phyloP scores from a whole-genome alignment of 1,140 invertebrate species.

The Anthonomus grandis region DNA sequence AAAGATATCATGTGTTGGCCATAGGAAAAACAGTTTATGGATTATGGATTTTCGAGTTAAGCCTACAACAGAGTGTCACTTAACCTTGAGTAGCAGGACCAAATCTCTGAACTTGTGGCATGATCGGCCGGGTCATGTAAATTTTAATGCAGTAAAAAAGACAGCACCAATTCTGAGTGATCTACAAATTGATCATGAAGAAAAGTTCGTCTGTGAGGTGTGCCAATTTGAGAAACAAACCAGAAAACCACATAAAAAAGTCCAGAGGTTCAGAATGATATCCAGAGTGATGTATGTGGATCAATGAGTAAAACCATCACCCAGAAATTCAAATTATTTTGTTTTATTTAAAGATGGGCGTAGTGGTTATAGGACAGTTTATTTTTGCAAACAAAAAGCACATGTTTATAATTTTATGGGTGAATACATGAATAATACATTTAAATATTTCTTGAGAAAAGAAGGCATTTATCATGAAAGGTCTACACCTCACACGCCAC shows the following conservation, averaged over 20 bases:
- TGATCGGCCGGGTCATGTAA: slow-evolving; percentile 47
- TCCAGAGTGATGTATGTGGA: background rate
- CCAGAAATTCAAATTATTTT: background rate
- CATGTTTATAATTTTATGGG: no score
- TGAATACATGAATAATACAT: no score
- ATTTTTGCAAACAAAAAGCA: background rate
- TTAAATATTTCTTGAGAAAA: slow-evolving; percentile 21
- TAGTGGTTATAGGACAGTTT: background rate
- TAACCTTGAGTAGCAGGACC: background rate
- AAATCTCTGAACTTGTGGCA: slow-evolving; percentile 43
- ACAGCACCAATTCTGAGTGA: background rate
- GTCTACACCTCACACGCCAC: slow-evolving; percentile 38
- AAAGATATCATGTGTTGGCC: slow-evolving; percentile 17
- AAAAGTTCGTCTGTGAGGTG: slow-evolving; percentile 40
- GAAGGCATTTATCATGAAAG: slow-evolving; percentile 28
- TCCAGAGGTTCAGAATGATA: slow-evolving; percentile 19
- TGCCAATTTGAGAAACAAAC: slow-evolving; percentile 22
- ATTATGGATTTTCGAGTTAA: slow-evolving; percentile 15
- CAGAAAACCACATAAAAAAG: slow-evolving; percentile 7
- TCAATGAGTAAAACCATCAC: background rate
- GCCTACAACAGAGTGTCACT: slow-evolving; percentile 2
- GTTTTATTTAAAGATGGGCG: background rate
- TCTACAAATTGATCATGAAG: slow-evolving; percentile 32
- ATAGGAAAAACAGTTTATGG: slow-evolving; percentile 17
- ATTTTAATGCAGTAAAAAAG: slow-evolving; percentile 29